These are phyloP conservation scores for human (Homo sapiens) DNA, from an alignment of 2,113 vertebrate species.

Conservation along the genomic window GRCh38 chr2:43233001-43233500, in stretches of 20 bases:
- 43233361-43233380: neutral
- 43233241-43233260: neutral
- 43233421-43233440: constrained; percentile 1
- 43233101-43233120: neutral
- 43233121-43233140: neutral
- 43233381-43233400: neutral
- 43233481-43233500: neutral
- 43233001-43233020: neutral
- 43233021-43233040: neutral
- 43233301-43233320: neutral
- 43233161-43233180: neutral
- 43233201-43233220: neutral
- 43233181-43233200: neutral
- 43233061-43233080: neutral
- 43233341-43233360: neutral
- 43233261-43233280: neutral
- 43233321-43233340: neutral
- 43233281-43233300: neutral
- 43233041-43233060: neutral
- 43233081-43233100: neutral
- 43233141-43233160: neutral
- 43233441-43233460: neutral
- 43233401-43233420: neutral
- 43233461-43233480: constrained; percentile 10
- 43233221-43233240: neutral